Evolutionary conservation across 2,113 vertebrate genomes (phyloP), one percentile per base, ranked within the genome.

Genomic region (Penelope pileata): DNA sequence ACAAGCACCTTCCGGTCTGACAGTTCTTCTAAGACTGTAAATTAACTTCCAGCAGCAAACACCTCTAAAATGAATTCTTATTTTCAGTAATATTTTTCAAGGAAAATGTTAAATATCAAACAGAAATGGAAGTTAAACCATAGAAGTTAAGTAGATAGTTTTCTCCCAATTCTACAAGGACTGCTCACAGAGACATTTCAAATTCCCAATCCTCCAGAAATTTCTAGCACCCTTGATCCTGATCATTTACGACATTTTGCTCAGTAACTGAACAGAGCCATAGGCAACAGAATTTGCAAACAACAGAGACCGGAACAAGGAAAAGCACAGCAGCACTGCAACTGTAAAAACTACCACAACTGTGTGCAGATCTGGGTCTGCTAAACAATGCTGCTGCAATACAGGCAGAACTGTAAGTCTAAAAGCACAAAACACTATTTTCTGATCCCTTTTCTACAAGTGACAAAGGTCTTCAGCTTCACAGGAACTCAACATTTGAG

Each of bases 181-280:
- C 29, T 79, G 30, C 24, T 32, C 4, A 66, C 47, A 80, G n/a
- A 67, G 12, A 42, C 1, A 1, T 62, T 68, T 73, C 51, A 77
- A 74, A 47, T 29, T 2, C 16, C 23, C 7, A 36, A 9, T 53
- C 58, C 24, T 47, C 10, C 51, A 36, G 19, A 76, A 53, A 36
- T 8, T 51, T 58, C 19, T 36, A 56, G 27, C 19, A 45, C 18
- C 40, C 48, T 34, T 45, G 36, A 75, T 62, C 17, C 34, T 22
- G 54, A 45, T 40, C 13, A 23, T 30, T 50, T 40, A 26, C 21
- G 27, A 21, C 58, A 58, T 69, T 79, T 54, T 73, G 15, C 21
- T 29, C 4, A 0, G 47, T 18, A 68, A 79, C 7, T 0, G 0
- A 78, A 84, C 12, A 56, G 14, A 67, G 34, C 6, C 7, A 2